These are phyloP conservation scores for Circaetus cinerascens DNA, from an alignment of 2,113 vertebrate species.

Conservation along the genomic window DNA sequence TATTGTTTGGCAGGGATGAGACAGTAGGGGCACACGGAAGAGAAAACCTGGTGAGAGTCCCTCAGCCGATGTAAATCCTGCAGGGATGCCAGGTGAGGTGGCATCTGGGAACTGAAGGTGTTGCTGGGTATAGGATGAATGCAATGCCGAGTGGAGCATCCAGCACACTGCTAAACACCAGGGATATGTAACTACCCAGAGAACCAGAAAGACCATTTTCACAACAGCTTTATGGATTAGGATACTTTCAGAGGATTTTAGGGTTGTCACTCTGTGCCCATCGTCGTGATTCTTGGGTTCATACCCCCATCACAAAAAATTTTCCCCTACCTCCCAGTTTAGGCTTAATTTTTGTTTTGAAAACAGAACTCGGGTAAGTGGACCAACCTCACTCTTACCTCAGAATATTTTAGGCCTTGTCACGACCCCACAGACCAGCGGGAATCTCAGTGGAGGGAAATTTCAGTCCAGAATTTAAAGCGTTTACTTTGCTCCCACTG, in stretches of 20 bases:
- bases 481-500: not conserved
- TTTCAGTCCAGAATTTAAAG: not conserved
- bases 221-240: not conserved
- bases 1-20: not conserved
- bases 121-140: not conserved
- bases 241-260: not conserved
- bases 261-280: accelerated
- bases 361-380: not conserved
- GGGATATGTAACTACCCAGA: not conserved
- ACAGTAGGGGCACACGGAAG: not conserved
- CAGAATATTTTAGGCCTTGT: not conserved
- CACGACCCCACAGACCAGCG: not conserved
- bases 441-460: not conserved
- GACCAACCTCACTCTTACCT: not conserved
- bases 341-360: not conserved
- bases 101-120: not conserved
- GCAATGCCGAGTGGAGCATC: not conserved
- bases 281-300: not conserved
- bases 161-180: not conserved
- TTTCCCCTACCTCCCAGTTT: not conserved
- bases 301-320: not conserved
- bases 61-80: not conserved
- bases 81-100: not conserved
- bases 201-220: not conserved
- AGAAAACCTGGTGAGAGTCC: not conserved